Percentiles rank a stretch among this genome's conserved stretches.
Evolutionary conservation across 1,140 invertebrate genomes (phyloP).

Genomic region (Odontomachus brunneus): DNA sequence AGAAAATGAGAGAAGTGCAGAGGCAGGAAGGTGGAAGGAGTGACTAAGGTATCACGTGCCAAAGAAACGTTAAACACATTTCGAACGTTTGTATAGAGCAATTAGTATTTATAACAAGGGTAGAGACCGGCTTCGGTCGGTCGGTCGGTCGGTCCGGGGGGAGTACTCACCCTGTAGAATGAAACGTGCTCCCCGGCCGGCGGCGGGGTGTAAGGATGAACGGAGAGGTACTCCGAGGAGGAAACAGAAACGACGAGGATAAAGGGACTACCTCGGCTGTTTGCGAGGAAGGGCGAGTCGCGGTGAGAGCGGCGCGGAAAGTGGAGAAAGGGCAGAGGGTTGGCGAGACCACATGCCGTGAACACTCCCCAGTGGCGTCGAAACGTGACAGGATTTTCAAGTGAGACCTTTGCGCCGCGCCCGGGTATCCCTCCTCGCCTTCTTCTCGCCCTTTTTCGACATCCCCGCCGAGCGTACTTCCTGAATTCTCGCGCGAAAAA

Average conservation of each 20-base stretch:
- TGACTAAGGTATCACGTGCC: conserved; percentile 69
- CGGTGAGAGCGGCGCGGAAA: conserved; percentile 47
- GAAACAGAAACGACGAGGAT: conserved; percentile 16
- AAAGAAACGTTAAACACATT: conserved; percentile 79
- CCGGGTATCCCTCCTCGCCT: conserved; percentile 23
- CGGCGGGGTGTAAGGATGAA: conserved; percentile 21
- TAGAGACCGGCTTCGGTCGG: conserved; percentile 58
- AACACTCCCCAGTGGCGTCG: conserved; percentile 74
- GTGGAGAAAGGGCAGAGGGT: conserved; percentile 57
- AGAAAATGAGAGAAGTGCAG: conserved; percentile 1
- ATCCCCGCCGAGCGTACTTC: conserved; percentile 22
- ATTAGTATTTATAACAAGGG: conserved; percentile 83
- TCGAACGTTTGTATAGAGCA: conserved; percentile 79
- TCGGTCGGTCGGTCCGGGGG: conserved; percentile 50
- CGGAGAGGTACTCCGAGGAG: conserved; percentile 17
- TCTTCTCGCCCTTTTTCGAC: conserved; percentile 49
- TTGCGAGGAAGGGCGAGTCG: conserved; percentile 19
- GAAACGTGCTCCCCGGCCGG: conserved; percentile 34
- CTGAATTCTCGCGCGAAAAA: conserved; percentile 39
- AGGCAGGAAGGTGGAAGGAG: background rate
- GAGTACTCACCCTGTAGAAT: conserved; percentile 47
- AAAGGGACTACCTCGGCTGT: background rate
- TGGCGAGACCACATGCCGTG: conserved; percentile 79
- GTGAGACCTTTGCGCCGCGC: conserved; percentile 62
- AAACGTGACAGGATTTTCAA: conserved; percentile 79